Conservation (phyloP, 1,140 invertebrate species). For the Elymnias hypermnestra region DNA sequence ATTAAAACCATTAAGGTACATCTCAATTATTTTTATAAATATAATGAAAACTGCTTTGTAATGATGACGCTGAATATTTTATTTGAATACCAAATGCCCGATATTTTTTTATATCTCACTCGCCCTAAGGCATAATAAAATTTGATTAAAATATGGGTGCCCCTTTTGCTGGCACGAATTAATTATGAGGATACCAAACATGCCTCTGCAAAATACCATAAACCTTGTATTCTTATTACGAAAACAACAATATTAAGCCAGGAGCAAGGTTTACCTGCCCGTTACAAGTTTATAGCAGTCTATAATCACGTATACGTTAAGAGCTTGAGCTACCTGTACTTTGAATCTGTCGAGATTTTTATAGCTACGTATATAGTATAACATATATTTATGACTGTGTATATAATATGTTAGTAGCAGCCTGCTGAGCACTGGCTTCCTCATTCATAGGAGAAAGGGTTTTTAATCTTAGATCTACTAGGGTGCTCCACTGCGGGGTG, state of each 20-base stretch:
- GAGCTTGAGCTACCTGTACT: constrained; percentile 6
- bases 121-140: constrained; percentile 56
- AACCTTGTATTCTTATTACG: constrained; percentile 31
- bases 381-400: too few species aligned
- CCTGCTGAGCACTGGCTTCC: too few species aligned
- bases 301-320: constrained; percentile 13
- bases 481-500: too few species aligned
- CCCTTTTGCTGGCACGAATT: constrained; percentile 51
- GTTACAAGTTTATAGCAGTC: constrained; percentile 27
- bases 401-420: too few species aligned
- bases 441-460: too few species aligned
- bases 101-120: constrained; percentile 34
- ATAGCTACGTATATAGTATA: too few species aligned
- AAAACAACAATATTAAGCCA: constrained; percentile 36
- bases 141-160: constrained; percentile 63
- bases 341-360: not conserved
- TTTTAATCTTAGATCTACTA: too few species aligned
- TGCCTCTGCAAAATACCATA: constrained; percentile 41
- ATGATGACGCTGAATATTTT: not conserved
- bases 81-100: constrained; percentile 4
- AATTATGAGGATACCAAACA: constrained; percentile 56
- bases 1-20: too few species aligned
- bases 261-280: constrained; percentile 26
- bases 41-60: constrained; percentile 1
- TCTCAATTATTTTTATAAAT: not conserved